Conservation (phyloP, 92 coral and sea anemone genomes). For the Heteractis magnifica region DNA sequence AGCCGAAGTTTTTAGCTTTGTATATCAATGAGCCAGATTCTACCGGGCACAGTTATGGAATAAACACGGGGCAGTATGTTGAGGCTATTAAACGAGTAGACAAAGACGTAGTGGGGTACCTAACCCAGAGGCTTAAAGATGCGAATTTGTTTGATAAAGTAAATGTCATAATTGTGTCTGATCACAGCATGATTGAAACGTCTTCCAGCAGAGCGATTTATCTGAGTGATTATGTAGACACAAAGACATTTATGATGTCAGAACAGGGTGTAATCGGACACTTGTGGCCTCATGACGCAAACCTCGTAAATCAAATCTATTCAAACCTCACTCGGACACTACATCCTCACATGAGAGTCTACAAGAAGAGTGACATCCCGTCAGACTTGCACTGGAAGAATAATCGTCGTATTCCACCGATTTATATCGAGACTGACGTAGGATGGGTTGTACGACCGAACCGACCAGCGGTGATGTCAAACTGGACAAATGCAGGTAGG, state of each 20-base stretch:
- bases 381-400: constrained; percentile 72
- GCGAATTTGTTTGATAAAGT: constrained; percentile 69
- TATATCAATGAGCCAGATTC: constrained; percentile 68
- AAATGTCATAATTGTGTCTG: constrained; percentile 76
- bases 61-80: constrained; percentile 44
- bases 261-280: constrained; percentile 65
- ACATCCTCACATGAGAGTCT: constrained; percentile 59
- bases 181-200: constrained; percentile 85
- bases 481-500: constrained; percentile 53
- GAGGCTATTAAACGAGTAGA: constrained; percentile 66
- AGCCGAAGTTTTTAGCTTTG: constrained; percentile 74
- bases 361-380: constrained; percentile 73
- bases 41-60: constrained; percentile 71
- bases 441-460: constrained; percentile 66
- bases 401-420: constrained; percentile 86
- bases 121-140: constrained; percentile 58
- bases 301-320: constrained; percentile 65
- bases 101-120: constrained; percentile 78
- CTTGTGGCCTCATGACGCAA: constrained; percentile 64
- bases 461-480: constrained; percentile 23
- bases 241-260: constrained; percentile 37
- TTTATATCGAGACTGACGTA: constrained; percentile 65
- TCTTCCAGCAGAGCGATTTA: constrained; percentile 61
- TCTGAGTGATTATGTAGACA: constrained; percentile 64
- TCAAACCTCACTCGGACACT: constrained; percentile 56